Base-by-base conservation (phyloP, 2,888 invertebrate genomes). In the Cantharis rufa region DNA sequence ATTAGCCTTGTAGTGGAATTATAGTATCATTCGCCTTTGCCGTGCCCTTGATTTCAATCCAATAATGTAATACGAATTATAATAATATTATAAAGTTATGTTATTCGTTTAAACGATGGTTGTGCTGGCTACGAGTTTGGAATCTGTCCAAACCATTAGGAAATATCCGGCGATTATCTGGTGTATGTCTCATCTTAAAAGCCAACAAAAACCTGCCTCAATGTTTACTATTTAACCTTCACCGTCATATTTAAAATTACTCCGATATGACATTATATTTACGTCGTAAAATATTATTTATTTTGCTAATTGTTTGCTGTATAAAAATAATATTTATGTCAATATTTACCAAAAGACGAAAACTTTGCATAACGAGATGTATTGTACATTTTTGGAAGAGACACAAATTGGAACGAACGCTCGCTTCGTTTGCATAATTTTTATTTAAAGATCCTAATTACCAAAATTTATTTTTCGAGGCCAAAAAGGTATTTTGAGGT, bases 191-290 rank as follows among this genome's bases (percentile, higher is more conserved):
- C 63, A 75, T 75, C 71, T 71, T 48, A 64, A 62, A 62, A 21
- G 48, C 27, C 15, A 24, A 69, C 28, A 75, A 75, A 75, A 75
- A 71, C 75, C 75, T 75, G 75, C 75, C 75, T 75, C 75, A 75
- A 75, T 74, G 71, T 71, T 73, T 69, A 69, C 73, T 75, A 70
- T 71, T 75, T 74, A 71, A 75, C 71, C 75, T 75, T 75, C 68
- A 74, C 74, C 73, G 69, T 32, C 69, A 69, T 68, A 73, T n/a
- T 48, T 48, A 48, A 48, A 48, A n/a, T 48, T 48, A 48, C n/a
- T 48, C 48, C 48, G 1, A 48, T 48, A 48, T 48, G 48, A 32
- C 48, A 48, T 48, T n/a, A 48, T 48, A 48, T 48, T 48, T 48
- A 48, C 48, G 48, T 48, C 48, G 48, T 48, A 48, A 48, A n/a